phyloP scores from a whole-genome alignment of 53 echinoderm and acorn worm species.

The Echinometra lucunter region DNA sequence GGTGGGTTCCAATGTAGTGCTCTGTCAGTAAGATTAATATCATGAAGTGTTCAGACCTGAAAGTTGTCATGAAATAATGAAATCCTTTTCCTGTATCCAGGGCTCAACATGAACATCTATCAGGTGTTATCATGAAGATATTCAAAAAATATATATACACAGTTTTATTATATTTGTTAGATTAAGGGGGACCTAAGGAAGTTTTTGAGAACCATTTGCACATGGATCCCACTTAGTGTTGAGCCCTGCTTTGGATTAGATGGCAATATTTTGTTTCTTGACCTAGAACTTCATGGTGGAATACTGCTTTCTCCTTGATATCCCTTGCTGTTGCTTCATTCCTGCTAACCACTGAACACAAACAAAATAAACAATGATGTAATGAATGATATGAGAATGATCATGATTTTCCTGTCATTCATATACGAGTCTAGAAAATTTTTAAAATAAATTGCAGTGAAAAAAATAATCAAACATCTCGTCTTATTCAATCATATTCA shows the following conservation, averaged over 20 bases:
- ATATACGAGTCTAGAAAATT: not conserved
- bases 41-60: not conserved
- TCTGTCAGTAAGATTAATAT: slow-evolving; percentile 22
- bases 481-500: not conserved
- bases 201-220: not conserved
- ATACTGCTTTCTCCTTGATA: not conserved
- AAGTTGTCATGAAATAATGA: slow-evolving; percentile 16
- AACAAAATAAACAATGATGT: not conserved
- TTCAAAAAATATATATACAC: not conserved
- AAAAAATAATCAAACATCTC: not conserved
- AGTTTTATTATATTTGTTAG: not conserved
- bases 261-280: not conserved
- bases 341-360: not conserved
- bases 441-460: not conserved
- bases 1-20: not conserved
- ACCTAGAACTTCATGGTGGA: not conserved
- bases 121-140: not conserved
- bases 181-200: not conserved
- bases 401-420: not conserved
- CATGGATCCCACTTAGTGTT: not conserved
- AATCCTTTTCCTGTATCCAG: not conserved
- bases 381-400: not conserved
- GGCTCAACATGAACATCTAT: not conserved
- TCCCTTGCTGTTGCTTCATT: slow-evolving; percentile 20
- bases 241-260: not conserved